phyloP scores from a whole-genome alignment of 2,888 invertebrate species.

The Eledone cirrhosa region DNA sequence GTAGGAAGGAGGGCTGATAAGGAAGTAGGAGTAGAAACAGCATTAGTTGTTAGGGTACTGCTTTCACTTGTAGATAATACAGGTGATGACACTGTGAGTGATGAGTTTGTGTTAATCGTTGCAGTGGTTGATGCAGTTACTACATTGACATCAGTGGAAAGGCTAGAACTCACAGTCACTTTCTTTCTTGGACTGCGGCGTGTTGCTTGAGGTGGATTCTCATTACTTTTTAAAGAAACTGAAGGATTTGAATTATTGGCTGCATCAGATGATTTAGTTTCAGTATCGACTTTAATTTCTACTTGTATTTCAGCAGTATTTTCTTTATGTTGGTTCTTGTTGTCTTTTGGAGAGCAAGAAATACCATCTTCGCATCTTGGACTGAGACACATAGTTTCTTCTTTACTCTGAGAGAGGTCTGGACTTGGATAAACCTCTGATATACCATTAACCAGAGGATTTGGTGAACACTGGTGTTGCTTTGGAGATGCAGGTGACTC shows the following conservation, averaged over 20 bases:
- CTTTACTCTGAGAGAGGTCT: neutral
- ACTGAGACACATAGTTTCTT: neutral
- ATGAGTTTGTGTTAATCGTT: neutral
- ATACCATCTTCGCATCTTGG: constrained; percentile 4
- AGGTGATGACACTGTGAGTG: neutral
- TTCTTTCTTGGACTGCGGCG: constrained; percentile 23
- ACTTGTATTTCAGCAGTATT: constrained; percentile 10
- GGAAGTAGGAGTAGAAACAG: neutral
- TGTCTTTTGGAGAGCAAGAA: constrained; percentile 21
- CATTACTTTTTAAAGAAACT: constrained; percentile 6
- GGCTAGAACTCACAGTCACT: neutral
- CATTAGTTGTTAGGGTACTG: neutral
- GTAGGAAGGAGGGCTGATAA: too few species aligned
- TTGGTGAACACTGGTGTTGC: neutral
- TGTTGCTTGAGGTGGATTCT: constrained; percentile 10
- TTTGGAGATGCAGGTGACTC: too few species aligned
- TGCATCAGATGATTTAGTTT: neutral
- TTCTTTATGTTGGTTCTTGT: constrained; percentile 19
- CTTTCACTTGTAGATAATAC: neutral
- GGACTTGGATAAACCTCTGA: neutral
- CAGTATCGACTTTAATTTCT: neutral
- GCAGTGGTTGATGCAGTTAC: neutral
- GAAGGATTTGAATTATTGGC: neutral
- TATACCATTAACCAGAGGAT: constrained; percentile 19
- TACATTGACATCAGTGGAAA: neutral